Base-by-base conservation (phyloP, 2,797 vertebrate genomes). In the Xerus rutilus region DNA sequence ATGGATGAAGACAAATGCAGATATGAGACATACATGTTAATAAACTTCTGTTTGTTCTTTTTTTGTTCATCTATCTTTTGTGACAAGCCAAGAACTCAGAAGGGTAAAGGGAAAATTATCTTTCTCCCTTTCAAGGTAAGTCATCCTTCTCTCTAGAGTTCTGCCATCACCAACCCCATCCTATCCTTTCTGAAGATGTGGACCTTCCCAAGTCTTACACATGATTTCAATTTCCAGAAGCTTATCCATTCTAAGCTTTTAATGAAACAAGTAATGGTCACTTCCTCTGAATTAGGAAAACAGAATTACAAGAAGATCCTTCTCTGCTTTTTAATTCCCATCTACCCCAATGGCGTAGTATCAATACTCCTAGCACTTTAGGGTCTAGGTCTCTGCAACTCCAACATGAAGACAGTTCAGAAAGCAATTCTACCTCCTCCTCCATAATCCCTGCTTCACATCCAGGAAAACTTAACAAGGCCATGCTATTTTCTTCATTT, bases 181-280 rank as follows among this genome's bases (percentile, higher is more conserved):
- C 62, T 45, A 72, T 2, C n/a, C 18, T 78, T 67, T 59, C 39
- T 64, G 9, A 96, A 21, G 45, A 74, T 10, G 3, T 21, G 30
- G 67, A n/a, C 65, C 39, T 90, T 79, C 52, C 57, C 28, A 64
- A 62, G 39, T 78, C 64, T 78, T 52, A 89, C 70, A 78, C 35
- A 54, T 30, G 23, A 93, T 89, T 92, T 74, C 64, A 20, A 23
- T 73, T 91, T 83, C 88, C 49, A 74, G 28, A 90, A 89, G 47
- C 10, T 47, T 79, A 28, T 86, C 39, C 32, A 72, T 4, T 72
- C 59, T 54, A 83, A 83, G 12, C 62, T 62, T 89, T 77, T 76
- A 95, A 89, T 86, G 30, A 89, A 39, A 54, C 11, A 93, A n/a
- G 15, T 20, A 87, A 92, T n/a, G 39, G 74, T 96, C 67, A 96